phyloP scores from a whole-genome alignment of 2,797 vertebrate species.

The Syngnathus rostellatus region DNA sequence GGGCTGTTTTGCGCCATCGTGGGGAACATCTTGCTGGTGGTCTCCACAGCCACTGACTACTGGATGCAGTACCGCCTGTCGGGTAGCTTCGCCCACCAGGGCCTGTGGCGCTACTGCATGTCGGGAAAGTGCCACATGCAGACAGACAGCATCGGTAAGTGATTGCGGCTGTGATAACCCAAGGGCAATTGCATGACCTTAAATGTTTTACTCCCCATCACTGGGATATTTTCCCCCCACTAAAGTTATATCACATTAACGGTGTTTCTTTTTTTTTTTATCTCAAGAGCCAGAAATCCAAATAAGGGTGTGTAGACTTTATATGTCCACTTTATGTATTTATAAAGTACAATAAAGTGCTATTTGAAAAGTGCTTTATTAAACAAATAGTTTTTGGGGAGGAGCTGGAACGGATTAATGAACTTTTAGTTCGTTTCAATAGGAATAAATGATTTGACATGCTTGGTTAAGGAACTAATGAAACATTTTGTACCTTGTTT shows the following conservation, averaged over 20 bases:
- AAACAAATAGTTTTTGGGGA: too few species aligned
- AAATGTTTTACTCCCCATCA: too few species aligned
- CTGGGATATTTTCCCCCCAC: too few species aligned
- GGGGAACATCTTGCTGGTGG: conserved; percentile 81
- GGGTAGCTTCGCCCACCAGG: conserved; percentile 80
- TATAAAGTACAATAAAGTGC: too few species aligned
- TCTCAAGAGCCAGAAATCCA: neutral
- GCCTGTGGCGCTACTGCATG: conserved; percentile 85
- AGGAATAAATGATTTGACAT: neutral
- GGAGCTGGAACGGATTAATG: too few species aligned
- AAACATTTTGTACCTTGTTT: neutral
- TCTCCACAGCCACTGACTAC: conserved; percentile 83
- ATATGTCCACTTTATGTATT: too few species aligned
- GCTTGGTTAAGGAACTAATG: neutral
- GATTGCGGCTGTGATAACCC: too few species aligned
- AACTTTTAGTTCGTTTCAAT: too few species aligned
- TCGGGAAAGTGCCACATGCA: conserved; percentile 86
- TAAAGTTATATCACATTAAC: too few species aligned
- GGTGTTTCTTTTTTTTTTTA: too few species aligned
- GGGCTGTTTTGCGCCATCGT: conserved; percentile 85
- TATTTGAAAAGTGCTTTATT: too few species aligned
- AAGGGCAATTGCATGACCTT: too few species aligned
- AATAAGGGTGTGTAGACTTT: neutral
- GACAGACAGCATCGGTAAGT: conserved; percentile 80
- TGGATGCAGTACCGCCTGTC: conserved; percentile 89